Evolutionary conservation across 1,140 invertebrate species (phyloP), one percentile per base, ranked within the genome.

Genomic region (Chymomyza costata): DNA sequence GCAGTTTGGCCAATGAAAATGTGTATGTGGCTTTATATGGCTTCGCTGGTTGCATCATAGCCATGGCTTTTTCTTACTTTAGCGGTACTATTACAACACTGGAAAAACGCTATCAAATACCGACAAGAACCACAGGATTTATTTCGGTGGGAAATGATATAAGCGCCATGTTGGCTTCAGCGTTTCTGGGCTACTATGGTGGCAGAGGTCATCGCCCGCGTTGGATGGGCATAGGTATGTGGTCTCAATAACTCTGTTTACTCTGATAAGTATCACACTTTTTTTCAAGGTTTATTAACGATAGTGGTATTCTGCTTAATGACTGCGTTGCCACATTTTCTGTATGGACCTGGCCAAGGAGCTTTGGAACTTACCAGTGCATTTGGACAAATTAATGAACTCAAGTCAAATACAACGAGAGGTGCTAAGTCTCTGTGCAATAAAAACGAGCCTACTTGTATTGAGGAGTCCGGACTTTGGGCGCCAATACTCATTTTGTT

Each of bases 31-130:
- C 92, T 28, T 73, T 92, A 0, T 94, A 93, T 66, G 92, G 92
- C 8, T 71, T 93, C 0, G 84, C 93, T 1, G 92, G 92, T 0
- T 90, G 91, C 51, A 87, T 92, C 43, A 90, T 92, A 62, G 88
- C 89, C 11, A 92, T 93, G 48, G 89, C 90, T 61, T 93, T 90
- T 70, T 88, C 92, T 0, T 94, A 94, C 78, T 92, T 92, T 63
- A 91, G 91, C 65, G 92, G 91, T 0, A 93, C 91, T 1, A 90
- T 94, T 37, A 92, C 93, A 11, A 94, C 93, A 1, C 85, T 94
- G 32, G 93, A 94, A 73, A 94, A 94, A 78, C 87, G 92, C 59
- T 95, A 92, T 80, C 93, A 92, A 65, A 93, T 94, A 69, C 91
- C 92, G 0, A 92, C 91, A 15, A 89, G 90, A 74, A 90, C 90